A percentile compares a stretch with the other conserved stretches of the same genome.
These are phyloP conservation scores for Oncorhynchus keta DNA, from an alignment of 2,113 vertebrate genomes.

Conservation along the genomic window DNA sequence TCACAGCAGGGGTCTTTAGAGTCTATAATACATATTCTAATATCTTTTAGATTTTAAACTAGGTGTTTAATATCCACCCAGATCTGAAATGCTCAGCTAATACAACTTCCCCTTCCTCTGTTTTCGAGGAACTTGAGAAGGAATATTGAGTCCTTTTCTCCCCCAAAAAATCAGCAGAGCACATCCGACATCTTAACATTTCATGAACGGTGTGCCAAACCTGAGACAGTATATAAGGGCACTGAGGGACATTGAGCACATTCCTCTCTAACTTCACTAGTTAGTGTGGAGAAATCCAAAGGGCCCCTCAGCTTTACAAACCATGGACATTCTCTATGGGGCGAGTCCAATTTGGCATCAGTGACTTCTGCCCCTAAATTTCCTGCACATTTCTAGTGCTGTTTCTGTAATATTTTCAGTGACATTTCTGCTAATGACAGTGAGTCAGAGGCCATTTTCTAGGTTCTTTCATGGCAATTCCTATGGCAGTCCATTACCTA, in stretches of 20 bases:
- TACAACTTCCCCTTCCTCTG: too few relatives aligned
- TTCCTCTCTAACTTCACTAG: neutral
- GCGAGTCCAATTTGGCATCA: neutral
- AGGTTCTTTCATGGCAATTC: neutral
- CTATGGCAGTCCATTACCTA: neutral
- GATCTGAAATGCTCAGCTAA: too few relatives aligned
- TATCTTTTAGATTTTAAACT: too few relatives aligned
- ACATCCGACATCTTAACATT: neutral
- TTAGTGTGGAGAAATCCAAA: neutral
- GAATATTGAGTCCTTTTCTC: neutral
- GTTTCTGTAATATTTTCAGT: neutral
- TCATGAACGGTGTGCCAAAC: neutral
- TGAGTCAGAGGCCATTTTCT: neutral
- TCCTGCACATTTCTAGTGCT: slow-evolving; percentile 3
- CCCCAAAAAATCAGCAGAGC: neutral
- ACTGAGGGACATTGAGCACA: neutral
- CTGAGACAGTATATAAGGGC: neutral
- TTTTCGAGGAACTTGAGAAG: too few relatives aligned
- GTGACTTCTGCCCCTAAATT: neutral
- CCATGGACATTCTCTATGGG: neutral
- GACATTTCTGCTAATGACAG: neutral
- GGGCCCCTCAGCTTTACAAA: neutral
- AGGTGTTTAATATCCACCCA: too few relatives aligned
- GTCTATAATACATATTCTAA: too few relatives aligned
- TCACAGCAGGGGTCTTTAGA: neutral